phyloP scores from a whole-genome alignment of 2,113 vertebrate species.

The Lophius piscatorius region DNA sequence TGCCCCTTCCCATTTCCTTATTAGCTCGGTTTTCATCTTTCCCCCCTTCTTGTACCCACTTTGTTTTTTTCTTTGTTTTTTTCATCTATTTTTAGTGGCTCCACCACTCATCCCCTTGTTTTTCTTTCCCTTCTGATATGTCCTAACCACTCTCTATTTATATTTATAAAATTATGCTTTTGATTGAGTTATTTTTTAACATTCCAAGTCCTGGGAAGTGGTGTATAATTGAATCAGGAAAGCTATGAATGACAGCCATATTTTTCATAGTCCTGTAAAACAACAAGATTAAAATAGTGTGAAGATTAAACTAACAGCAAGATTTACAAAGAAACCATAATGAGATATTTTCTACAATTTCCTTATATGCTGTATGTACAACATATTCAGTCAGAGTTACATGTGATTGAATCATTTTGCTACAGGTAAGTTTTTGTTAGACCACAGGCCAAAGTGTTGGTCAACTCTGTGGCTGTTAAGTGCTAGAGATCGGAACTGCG shows the following conservation, averaged over 20 bases:
- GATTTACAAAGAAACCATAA: too few relatives aligned
- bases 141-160: not conserved
- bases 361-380: not conserved
- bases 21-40: not conserved
- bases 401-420: too few relatives aligned
- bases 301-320: too few relatives aligned
- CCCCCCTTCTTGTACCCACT: slow-evolving; percentile 5
- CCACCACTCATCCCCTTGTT: too few relatives aligned
- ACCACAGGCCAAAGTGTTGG: not conserved
- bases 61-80: not conserved
- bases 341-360: too few relatives aligned
- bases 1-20: slow-evolving; percentile 24
- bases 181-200: not conserved
- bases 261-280: too few relatives aligned
- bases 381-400: not conserved
- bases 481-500: not conserved
- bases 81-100: too few relatives aligned
- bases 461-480: not conserved
- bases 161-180: not conserved
- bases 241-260: too few relatives aligned
- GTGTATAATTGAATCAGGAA: too few relatives aligned
- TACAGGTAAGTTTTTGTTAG: too few relatives aligned
- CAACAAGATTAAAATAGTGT: too few relatives aligned
- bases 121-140: not conserved
- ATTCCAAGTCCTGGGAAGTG: not conserved